These are phyloP conservation scores for Syngnathus typhle DNA, from an alignment of 2,113 vertebrate genomes.

Conservation along the genomic window DNA sequence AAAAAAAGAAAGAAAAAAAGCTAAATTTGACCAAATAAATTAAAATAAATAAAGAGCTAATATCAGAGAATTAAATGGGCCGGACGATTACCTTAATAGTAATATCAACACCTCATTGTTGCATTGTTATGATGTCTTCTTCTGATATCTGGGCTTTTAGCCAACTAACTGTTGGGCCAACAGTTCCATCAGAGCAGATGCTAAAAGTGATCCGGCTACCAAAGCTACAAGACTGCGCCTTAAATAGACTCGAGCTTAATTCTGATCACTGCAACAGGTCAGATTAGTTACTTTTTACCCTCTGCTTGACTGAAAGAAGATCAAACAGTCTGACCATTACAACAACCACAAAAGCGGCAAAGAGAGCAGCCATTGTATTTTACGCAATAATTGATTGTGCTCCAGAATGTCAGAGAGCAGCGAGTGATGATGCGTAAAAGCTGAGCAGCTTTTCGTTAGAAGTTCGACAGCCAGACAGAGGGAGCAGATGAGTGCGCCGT, in stretches of 20 bases:
- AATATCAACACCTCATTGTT: no score
- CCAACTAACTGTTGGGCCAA: constrained; percentile 35
- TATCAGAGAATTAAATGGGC: no score
- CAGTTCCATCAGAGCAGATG: constrained; percentile 24
- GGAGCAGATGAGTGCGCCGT: constrained; percentile 33
- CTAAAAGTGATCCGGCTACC: constrained; percentile 17
- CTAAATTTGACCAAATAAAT: no score
- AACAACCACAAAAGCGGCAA: not conserved
- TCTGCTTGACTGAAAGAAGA: not conserved
- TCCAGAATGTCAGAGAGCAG: constrained; percentile 12
- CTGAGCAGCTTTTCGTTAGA: constrained; percentile 32
- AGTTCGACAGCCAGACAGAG: constrained; percentile 32
- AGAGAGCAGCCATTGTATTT: not conserved
- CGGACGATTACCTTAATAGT: no score
- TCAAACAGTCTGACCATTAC: not conserved
- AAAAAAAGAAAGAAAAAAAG: no score
- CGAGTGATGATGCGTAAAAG: constrained; percentile 19
- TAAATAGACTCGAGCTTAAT: not conserved
- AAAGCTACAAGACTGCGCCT: not conserved
- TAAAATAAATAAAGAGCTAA: no score
- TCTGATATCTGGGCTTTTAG: constrained; percentile 25
- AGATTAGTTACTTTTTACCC: not conserved
- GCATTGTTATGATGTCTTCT: no score
- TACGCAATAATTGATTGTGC: constrained; percentile 6
- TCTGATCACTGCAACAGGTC: not conserved